phyloP scores from a whole-genome alignment of 2,888 invertebrate genomes.

The Drosophila mimetica region DNA sequence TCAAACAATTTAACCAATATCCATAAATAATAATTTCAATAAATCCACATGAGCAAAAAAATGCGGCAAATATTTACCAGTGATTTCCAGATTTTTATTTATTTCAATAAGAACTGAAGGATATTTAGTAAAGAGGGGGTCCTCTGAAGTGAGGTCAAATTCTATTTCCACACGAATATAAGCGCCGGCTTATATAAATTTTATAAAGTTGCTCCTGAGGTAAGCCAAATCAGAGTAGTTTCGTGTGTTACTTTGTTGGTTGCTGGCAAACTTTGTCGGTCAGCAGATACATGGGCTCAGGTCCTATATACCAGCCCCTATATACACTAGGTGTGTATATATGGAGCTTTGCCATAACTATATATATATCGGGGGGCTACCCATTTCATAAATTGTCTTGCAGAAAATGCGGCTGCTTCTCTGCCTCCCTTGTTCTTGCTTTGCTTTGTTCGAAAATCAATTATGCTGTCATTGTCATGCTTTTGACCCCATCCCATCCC shows the following conservation, averaged over 20 bases:
- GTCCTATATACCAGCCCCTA: slow-evolving; percentile 18
- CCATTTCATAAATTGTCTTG: slow-evolving; percentile 71
- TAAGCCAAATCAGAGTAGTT: slow-evolving; percentile 67
- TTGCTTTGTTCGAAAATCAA: slow-evolving; percentile 80
- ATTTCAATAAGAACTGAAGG: slow-evolving; percentile 1
- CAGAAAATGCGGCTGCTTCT: slow-evolving; percentile 4
- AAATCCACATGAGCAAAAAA: slow-evolving; percentile 34
- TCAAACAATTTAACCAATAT: slow-evolving; percentile 40
- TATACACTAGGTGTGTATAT: not conserved
- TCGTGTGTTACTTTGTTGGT: slow-evolving; percentile 62
- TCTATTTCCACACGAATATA: slow-evolving; percentile 46
- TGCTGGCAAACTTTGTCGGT: slow-evolving; percentile 64
- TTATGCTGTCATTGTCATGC: slow-evolving; percentile 81
- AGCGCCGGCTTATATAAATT: slow-evolving; percentile 58
- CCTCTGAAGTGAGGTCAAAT: slow-evolving; percentile 3
- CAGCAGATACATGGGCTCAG: slow-evolving; percentile 41
- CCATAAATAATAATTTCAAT: slow-evolving; percentile 48
- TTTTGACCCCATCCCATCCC: slow-evolving; percentile 56
- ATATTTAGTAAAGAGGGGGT: not conserved
- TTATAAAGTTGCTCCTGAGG: slow-evolving; percentile 64
- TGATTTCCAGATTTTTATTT: slow-evolving; percentile 23
- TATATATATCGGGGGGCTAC: slow-evolving; percentile 33
- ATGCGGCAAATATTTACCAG: slow-evolving; percentile 27
- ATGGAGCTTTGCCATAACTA: not conserved
- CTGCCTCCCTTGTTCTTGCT: slow-evolving; percentile 53